Evolutionary conservation across 2,888 invertebrate species (phyloP).

Genomic region (Frankliniella fusca): DNA sequence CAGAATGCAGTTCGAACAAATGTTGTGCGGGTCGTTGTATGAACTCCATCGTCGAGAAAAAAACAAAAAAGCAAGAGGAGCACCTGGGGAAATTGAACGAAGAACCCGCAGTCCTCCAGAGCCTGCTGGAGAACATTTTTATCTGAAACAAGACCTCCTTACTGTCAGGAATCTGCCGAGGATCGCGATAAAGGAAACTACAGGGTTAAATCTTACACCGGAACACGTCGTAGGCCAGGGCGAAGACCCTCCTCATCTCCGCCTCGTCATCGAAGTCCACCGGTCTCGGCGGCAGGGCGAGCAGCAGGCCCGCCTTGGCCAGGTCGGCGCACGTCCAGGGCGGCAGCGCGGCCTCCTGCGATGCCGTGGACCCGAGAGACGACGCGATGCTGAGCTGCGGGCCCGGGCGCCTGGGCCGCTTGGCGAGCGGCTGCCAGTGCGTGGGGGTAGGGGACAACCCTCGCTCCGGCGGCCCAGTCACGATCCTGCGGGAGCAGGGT

Average conservation of each 20-base stretch:
- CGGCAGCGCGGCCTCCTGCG: constrained; percentile 37
- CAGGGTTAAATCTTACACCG: constrained; percentile 56
- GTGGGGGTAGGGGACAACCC: background rate
- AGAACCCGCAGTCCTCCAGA: constrained; percentile 60
- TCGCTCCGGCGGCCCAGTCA: background rate
- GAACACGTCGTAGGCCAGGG: constrained; percentile 68
- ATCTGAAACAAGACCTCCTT: constrained; percentile 51
- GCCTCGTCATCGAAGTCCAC: constrained; percentile 61
- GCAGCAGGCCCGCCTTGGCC: constrained; percentile 55
- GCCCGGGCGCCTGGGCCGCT: background rate
- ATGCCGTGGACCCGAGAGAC: background rate
- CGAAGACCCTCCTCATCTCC: constrained; percentile 68
- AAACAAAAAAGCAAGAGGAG: constrained; percentile 38
- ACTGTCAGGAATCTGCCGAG: constrained; percentile 15
- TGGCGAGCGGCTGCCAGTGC: background rate
- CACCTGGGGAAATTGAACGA: constrained; percentile 55
- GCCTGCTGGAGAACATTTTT: constrained; percentile 63
- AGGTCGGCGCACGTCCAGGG: constrained; percentile 51
- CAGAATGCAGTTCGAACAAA: background rate
- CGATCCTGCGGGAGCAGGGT: background rate
- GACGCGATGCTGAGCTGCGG: constrained; percentile 18
- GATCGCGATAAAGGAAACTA: constrained; percentile 13
- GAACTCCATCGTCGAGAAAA: background rate
- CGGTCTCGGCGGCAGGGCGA: constrained; percentile 52
- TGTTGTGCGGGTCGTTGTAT: background rate